Percentiles rank a stretch among this genome's conserved stretches.
Evolutionary conservation across 2,888 invertebrate species (phyloP).

Genomic region (Bembecia ichneumoniformis): DNA sequence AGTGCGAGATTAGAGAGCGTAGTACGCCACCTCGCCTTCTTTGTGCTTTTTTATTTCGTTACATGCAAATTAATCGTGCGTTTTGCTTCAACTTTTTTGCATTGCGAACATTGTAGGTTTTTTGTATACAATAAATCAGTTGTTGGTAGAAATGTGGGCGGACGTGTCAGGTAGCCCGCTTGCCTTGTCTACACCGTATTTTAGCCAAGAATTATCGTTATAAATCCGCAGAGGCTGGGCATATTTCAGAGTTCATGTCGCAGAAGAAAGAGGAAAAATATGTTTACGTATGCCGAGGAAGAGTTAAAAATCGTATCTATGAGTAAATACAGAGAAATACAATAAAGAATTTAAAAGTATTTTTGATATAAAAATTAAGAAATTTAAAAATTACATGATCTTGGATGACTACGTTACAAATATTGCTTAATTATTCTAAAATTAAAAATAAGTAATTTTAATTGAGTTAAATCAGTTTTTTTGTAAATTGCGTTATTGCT

Average conservation of each 20-base stretch:
- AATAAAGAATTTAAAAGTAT: no score
- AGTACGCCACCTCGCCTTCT: not conserved
- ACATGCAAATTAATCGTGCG: not conserved
- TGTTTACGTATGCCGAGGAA: not conserved
- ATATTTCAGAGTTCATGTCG: not conserved
- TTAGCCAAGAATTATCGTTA: not conserved
- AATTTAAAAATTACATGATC: no score
- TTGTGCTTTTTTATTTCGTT: not conserved
- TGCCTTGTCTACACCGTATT: not conserved
- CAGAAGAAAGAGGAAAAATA: not conserved
- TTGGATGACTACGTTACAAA: no score
- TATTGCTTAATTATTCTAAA: no score
- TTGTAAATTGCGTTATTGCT: no score
- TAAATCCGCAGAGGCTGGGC: not conserved
- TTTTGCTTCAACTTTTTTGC: not conserved
- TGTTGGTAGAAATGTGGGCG: not conserved
- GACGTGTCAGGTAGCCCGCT: not conserved
- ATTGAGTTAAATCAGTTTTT: no score
- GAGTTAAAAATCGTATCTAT: no score
- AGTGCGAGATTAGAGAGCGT: constrained; percentile 3
- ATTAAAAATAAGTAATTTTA: no score
- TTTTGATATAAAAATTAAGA: no score
- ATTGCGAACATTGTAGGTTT: not conserved
- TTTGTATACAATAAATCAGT: not conserved
- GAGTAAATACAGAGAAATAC: no score